Conservation (phyloP, 2,113 vertebrate species). For the Calcarius ornatus region DNA sequence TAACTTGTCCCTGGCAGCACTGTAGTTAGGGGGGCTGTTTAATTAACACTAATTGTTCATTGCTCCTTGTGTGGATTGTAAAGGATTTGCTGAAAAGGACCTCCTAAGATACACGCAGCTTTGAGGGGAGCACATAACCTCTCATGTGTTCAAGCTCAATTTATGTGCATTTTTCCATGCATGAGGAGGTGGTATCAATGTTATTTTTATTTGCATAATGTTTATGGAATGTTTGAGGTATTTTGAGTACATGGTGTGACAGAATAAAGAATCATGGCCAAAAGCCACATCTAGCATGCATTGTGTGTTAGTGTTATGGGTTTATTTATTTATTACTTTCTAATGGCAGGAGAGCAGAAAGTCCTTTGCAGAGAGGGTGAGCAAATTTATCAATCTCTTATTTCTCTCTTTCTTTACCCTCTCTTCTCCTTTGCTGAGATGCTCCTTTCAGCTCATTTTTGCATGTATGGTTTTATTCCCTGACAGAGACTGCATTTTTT, state of each 20-base stretch:
- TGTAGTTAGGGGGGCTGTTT: constrained; percentile 43
- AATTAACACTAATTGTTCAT: constrained; percentile 67
- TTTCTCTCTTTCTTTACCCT: background rate
- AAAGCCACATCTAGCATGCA: background rate
- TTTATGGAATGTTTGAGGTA: background rate
- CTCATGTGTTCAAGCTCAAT: background rate
- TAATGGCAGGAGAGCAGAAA: background rate
- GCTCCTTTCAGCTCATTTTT: constrained; percentile 33
- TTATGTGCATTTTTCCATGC: background rate
- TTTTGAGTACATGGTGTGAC: background rate
- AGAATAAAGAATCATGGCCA: background rate
- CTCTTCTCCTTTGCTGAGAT: background rate
- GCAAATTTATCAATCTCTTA: constrained; percentile 34
- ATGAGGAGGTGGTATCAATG: background rate
- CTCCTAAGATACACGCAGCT: constrained; percentile 13
- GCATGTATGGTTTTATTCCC: constrained; percentile 9
- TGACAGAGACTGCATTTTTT: background rate
- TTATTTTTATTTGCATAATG: constrained; percentile 16
- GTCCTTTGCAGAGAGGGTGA: constrained; percentile 1
- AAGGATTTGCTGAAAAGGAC: constrained; percentile 58
- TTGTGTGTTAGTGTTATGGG: background rate
- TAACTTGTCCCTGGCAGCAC: background rate
- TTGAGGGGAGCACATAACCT: constrained; percentile 40
- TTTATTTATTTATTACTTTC: background rate
- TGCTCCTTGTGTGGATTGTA: constrained; percentile 18